These are phyloP conservation scores for Ancistrus triradiatus DNA, from an alignment of 2,113 vertebrate species.

Conservation along the genomic window DNA sequence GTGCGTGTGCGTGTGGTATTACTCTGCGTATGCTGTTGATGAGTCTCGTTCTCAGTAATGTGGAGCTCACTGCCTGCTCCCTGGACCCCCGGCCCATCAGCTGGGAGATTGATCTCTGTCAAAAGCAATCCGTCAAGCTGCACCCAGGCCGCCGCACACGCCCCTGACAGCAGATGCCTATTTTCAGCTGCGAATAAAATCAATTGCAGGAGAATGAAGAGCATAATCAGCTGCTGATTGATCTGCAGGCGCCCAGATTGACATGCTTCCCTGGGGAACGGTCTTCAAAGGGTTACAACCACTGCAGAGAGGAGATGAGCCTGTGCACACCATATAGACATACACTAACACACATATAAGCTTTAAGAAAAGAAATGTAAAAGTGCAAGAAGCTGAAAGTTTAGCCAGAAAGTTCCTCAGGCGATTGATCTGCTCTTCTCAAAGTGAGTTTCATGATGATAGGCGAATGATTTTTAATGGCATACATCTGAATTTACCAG, in stretches of 20 bases:
- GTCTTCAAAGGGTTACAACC: slow-evolving; percentile 51
- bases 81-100: slow-evolving; percentile 55
- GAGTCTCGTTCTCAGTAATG: slow-evolving; percentile 42
- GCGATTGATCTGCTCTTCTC: too few relatives aligned
- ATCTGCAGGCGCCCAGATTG: slow-evolving; percentile 56
- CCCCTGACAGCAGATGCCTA: slow-evolving; percentile 56
- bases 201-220: slow-evolving; percentile 59
- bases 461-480: too few relatives aligned
- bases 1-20: slow-evolving; percentile 33
- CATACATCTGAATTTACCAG: too few relatives aligned
- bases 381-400: not conserved
- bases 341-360: slow-evolving; percentile 4
- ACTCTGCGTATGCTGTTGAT: slow-evolving; percentile 19
- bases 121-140: slow-evolving; percentile 59
- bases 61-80: slow-evolving; percentile 44
- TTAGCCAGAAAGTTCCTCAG: slow-evolving; percentile 1
- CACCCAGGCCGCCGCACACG: slow-evolving; percentile 31
- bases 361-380: not conserved
- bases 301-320: slow-evolving; percentile 33
- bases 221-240: slow-evolving; percentile 60
- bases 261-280: slow-evolving; percentile 53
- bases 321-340: slow-evolving; percentile 23
- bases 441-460: too few relatives aligned
- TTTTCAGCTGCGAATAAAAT: slow-evolving; percentile 61
- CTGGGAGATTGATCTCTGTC: slow-evolving; percentile 64